phyloP scores from a whole-genome alignment of 1,140 invertebrate species.

The Papilio machaon region DNA sequence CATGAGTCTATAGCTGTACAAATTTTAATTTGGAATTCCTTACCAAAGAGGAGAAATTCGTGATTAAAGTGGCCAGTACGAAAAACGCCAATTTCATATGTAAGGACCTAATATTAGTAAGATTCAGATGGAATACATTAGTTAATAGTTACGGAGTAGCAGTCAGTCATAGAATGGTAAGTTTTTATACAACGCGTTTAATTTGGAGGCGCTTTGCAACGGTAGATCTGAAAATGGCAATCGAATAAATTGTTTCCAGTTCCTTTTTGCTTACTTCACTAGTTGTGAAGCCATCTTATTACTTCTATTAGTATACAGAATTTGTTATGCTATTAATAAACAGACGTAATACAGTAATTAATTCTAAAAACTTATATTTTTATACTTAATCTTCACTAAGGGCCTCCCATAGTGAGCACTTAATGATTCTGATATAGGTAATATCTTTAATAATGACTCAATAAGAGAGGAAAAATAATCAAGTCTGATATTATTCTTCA shows the following conservation, averaged over 20 bases:
- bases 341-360: too few relatives aligned
- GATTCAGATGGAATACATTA: background rate
- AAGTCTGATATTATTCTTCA: background rate
- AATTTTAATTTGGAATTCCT: too few relatives aligned
- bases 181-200: constrained; percentile 35
- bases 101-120: background rate
- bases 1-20: too few relatives aligned
- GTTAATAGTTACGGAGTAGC: background rate
- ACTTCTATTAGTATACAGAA: background rate
- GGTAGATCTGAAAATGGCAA: constrained; percentile 36
- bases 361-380: too few relatives aligned
- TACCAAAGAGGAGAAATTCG: too few relatives aligned
- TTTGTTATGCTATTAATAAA: too few relatives aligned
- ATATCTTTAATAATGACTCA: too few relatives aligned
- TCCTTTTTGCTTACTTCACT: background rate
- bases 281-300: background rate
- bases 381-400: background rate
- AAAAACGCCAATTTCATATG: too few relatives aligned
- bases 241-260: constrained; percentile 33
- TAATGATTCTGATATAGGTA: too few relatives aligned
- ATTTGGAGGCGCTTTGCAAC: constrained; percentile 33
- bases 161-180: constrained; percentile 21
- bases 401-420: background rate
- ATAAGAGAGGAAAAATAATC: background rate
- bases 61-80: too few relatives aligned